phyloP scores from a whole-genome alignment of 2,888 invertebrate genomes.

The Ormyrus labotus region DNA sequence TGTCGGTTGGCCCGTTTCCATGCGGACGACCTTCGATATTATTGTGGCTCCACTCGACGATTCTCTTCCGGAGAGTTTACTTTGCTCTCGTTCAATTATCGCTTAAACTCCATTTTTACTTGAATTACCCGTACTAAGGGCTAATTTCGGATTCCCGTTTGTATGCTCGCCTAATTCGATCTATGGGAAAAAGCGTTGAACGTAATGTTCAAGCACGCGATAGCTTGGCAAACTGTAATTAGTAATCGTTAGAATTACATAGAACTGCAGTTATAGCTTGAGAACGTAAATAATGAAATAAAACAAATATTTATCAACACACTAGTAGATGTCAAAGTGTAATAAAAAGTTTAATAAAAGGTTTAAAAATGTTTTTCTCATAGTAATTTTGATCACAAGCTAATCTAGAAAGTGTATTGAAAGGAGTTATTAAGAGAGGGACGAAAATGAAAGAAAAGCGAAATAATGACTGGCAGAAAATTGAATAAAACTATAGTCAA shows the following conservation, averaged over 20 bases:
- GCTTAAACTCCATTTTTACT: conserved; percentile 50
- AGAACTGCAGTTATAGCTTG: background rate
- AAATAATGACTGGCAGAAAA: conserved; percentile 39
- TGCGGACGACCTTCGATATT: conserved; percentile 63
- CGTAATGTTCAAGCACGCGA: conserved; percentile 5
- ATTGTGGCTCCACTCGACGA: conserved; percentile 51
- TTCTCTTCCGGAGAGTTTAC: conserved; percentile 43
- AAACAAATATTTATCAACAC: background rate
- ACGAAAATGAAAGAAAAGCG: no score
- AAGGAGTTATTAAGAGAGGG: no score
- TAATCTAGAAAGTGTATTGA: no score
- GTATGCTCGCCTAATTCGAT: conserved; percentile 29
- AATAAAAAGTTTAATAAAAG: no score
- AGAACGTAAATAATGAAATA: background rate
- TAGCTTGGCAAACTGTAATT: conserved; percentile 16
- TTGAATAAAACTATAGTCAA: conserved; percentile 47
- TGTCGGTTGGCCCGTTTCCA: conserved; percentile 69
- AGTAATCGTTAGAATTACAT: conserved; percentile 35
- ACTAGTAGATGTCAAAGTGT: no score
- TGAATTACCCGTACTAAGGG: conserved; percentile 21
- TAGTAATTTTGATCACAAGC: no score
- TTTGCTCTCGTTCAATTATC: conserved; percentile 55
- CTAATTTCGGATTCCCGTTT: background rate
- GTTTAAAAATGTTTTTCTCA: no score
- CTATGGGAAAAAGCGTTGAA: conserved; percentile 25